Base-by-base conservation (phyloP, 2,888 invertebrate genomes). In the Ephialtes manifestator region DNA sequence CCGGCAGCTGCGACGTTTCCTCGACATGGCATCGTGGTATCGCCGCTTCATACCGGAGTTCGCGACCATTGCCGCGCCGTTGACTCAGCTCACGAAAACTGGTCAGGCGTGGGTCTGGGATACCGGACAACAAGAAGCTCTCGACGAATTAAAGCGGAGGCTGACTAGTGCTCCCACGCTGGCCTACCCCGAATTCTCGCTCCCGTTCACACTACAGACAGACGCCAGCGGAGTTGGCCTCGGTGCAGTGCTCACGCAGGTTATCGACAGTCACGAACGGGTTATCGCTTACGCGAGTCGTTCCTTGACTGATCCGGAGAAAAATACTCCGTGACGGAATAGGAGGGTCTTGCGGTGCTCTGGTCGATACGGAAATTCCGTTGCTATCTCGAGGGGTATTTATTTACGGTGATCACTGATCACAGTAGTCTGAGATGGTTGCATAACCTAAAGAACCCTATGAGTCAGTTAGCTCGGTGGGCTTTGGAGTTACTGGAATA, bases 11-110 rank as follows among this genome's bases (percentile, higher is more conserved):
- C 84, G 89, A 0, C 74, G 88, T 0, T 92, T 92, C 60, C n/a
- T 92, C 0, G 92, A 92, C 0, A 80, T 92, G 79, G 85, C 86
- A 0, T 88, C 88, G 0, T 93, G 91, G 90, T 93, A 92, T 70
- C 85, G 90, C 0, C 86, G 88, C 0, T 91, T 90, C 63, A 85
- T 92, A 1, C 83, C 83, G 0, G 78, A 90, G 55, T 89, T 89
- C 39, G 84, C 89, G 0, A 84, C 86, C 0, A 43, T 87, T 2
- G 78, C 83, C 0, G 88, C 83, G 11, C 89, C 89, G 0, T 72
- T 91, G 3, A 90, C 85, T 11, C 24, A 80, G 0, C 71, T 91
- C 4, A 51, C 89, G 1, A 85, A 86, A 48, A 88, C 86, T 31
- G 70, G 31, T 46, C 24, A 39, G 10, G 5, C 46, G 0, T 86